These are phyloP conservation scores for Elegia similella DNA, from an alignment of 2,888 invertebrate genomes.

Conservation along the genomic window DNA sequence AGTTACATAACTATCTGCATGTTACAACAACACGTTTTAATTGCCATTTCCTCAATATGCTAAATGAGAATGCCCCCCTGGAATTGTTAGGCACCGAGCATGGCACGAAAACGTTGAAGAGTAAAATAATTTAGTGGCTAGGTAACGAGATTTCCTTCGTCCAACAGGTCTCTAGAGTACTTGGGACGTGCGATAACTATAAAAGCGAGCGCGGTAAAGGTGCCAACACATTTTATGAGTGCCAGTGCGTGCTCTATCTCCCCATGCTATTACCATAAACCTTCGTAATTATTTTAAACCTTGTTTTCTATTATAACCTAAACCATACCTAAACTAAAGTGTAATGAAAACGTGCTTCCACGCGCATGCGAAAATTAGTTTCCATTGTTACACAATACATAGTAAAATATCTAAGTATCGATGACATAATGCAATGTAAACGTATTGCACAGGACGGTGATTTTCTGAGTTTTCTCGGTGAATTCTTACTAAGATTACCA, in stretches of 20 bases:
- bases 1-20: constrained; percentile 2
- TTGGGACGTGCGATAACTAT: constrained; percentile 47
- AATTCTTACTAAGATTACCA: too few species aligned
- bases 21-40: constrained; percentile 10
- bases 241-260: constrained; percentile 69
- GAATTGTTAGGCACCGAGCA: background rate
- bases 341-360: background rate
- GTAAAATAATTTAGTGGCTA: background rate
- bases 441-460: background rate
- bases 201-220: constrained; percentile 39
- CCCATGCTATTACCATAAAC: constrained; percentile 54
- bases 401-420: background rate
- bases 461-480: too few species aligned
- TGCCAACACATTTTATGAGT: constrained; percentile 52
- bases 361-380: background rate
- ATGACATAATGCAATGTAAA: background rate
- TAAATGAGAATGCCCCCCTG: constrained; percentile 17
- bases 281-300: constrained; percentile 49
- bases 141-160: constrained; percentile 5
- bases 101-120: background rate
- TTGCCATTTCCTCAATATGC: constrained; percentile 21
- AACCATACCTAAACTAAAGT: background rate
- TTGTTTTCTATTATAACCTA: constrained; percentile 44
- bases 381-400: background rate
- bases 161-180: constrained; percentile 12